Conservation (phyloP, 1,140 invertebrate genomes). For the Drosophila repletoides region DNA sequence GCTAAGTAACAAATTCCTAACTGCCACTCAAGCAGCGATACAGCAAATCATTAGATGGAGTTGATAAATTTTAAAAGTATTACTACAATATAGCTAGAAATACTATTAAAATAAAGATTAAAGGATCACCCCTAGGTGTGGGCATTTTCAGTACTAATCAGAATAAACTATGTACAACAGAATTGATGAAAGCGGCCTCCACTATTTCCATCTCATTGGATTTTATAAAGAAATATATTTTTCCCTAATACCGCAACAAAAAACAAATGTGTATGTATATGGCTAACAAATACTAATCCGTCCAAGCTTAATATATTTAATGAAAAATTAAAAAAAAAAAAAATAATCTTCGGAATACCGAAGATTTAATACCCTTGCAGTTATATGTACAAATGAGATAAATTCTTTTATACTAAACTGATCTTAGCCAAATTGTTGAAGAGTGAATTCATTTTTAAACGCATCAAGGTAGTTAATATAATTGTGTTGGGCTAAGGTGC, state of each 20-base stretch:
- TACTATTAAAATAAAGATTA: too few relatives aligned
- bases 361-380: background rate
- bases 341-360: background rate
- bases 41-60: too few relatives aligned
- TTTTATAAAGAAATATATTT: background rate
- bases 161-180: background rate
- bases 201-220: background rate
- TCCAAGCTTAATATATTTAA: conserved; percentile 30
- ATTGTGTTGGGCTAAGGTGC: too few relatives aligned
- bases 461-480: too few relatives aligned
- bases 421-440: too few relatives aligned
- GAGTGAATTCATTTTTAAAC: too few relatives aligned
- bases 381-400: background rate
- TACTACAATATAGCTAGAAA: conserved; percentile 46
- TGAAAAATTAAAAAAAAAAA: background rate
- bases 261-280: background rate
- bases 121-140: too few relatives aligned
- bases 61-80: conserved; percentile 63
- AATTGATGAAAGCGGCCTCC: background rate
- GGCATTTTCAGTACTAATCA: background rate
- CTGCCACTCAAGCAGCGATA: conserved; percentile 42
- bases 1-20: conserved; percentile 15
- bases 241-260: background rate
- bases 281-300: conserved; percentile 62
- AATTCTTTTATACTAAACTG: too few relatives aligned